Percentiles rank a stretch among this genome's conserved stretches.
Evolutionary conservation across 2,797 vertebrate genomes (phyloP).

Genomic region (Cacajao melanocephalus): DNA sequence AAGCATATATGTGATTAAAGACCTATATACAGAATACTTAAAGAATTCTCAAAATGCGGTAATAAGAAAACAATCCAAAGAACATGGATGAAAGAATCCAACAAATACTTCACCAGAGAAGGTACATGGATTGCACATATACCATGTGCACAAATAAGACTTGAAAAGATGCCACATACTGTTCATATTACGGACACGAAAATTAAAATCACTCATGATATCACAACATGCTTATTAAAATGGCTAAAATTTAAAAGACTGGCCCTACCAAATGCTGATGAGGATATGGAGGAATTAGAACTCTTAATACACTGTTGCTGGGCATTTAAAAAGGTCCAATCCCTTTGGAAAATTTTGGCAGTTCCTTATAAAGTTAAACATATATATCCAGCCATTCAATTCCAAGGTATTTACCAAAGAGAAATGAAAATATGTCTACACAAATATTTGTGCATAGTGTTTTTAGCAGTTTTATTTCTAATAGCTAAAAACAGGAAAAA

Average conservation of each 20-base stretch:
- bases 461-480: neutral
- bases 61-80: neutral
- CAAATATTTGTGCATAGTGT: neutral
- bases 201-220: conserved; percentile 22
- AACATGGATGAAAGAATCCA: neutral
- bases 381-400: neutral
- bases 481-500: neutral
- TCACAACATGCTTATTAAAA: neutral
- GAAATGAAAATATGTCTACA: neutral
- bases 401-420: conserved; percentile 16
- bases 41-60: neutral
- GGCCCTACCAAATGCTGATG: neutral
- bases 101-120: neutral
- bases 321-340: neutral
- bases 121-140: neutral
- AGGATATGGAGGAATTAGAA: neutral
- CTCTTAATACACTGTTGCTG: neutral
- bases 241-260: neutral
- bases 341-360: neutral
- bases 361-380: conserved; percentile 1
- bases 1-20: neutral
- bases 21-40: neutral
- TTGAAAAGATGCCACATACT: neutral
- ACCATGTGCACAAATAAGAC: neutral
- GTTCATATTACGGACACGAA: neutral